Evolutionary conservation across 1,140 invertebrate genomes (phyloP).

Genomic region (Drosophila chauvacae): DNA sequence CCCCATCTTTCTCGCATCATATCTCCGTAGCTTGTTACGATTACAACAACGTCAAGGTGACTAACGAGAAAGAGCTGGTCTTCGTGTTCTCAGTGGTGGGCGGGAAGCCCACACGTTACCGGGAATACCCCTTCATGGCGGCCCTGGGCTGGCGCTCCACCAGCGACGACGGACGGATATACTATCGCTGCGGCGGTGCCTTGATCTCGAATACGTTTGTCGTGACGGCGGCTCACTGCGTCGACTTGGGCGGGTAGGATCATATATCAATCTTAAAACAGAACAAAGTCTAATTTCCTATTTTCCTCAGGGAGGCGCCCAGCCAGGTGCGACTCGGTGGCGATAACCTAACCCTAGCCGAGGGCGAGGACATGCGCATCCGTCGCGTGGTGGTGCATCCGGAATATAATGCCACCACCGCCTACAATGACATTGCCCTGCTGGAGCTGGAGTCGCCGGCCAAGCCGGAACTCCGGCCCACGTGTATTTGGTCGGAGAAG

Average conservation of each 20-base stretch:
- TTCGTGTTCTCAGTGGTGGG: slow-evolving; percentile 72
- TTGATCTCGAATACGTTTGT: slow-evolving; percentile 74
- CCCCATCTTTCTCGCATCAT: not conserved
- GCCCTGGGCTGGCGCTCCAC: slow-evolving; percentile 78
- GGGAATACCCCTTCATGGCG: slow-evolving; percentile 86
- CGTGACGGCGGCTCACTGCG: slow-evolving; percentile 84
- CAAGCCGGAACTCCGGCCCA: slow-evolving; percentile 27
- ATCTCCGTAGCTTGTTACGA: slow-evolving; percentile 42
- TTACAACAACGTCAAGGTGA: slow-evolving; percentile 10
- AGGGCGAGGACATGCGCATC: slow-evolving; percentile 55
- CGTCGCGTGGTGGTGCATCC: slow-evolving; percentile 63
- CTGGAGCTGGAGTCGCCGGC: slow-evolving; percentile 58
- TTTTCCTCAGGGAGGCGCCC: slow-evolving; percentile 46
- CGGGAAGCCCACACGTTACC: slow-evolving; percentile 73
- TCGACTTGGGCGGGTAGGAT: slow-evolving; percentile 67
- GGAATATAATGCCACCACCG: slow-evolving; percentile 38
- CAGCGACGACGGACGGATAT: slow-evolving; percentile 48
- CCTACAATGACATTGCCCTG: slow-evolving; percentile 78
- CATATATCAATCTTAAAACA: not conserved
- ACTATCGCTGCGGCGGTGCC: slow-evolving; percentile 78
- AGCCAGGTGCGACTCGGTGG: slow-evolving; percentile 69
- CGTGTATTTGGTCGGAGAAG: slow-evolving; percentile 45
- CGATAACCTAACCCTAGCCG: slow-evolving; percentile 57
- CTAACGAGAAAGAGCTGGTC: slow-evolving; percentile 12
- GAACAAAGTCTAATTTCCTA: not conserved